Percentiles rank a stretch among this genome's conserved stretches.
Evolutionary conservation across 2,113 vertebrate species (phyloP).

Genomic region (Sceloporus tristichus): DNA sequence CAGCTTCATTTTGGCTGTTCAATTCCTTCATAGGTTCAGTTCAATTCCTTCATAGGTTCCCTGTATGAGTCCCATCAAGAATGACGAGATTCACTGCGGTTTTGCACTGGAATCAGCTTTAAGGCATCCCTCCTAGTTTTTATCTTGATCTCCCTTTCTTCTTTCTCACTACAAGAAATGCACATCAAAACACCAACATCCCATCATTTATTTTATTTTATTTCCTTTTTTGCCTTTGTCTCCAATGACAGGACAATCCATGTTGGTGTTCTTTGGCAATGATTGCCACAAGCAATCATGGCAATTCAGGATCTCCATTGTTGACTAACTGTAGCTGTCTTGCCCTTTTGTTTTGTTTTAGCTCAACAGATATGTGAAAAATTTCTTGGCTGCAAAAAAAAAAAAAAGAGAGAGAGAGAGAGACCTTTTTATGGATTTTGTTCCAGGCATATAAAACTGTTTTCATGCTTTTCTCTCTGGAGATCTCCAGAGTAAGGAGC

Average conservation of each 20-base stretch:
- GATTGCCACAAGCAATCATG: neutral
- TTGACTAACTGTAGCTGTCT: neutral
- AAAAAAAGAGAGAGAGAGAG: neutral
- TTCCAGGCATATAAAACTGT: neutral
- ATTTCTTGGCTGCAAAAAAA: neutral
- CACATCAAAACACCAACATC: neutral
- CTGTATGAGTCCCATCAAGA: neutral
- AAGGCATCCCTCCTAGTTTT: neutral
- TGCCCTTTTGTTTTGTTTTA: neutral
- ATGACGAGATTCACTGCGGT: neutral
- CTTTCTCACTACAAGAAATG: neutral
- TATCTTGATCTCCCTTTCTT: neutral
- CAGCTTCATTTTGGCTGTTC: too few species aligned
- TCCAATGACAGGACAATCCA: neutral
- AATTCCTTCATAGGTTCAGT: too few species aligned
- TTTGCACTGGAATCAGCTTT: neutral
- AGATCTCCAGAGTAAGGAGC: neutral
- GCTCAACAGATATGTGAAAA: neutral
- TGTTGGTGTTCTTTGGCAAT: neutral
- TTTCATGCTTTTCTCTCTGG: neutral
- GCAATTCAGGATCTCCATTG: neutral
- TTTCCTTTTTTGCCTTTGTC: neutral
- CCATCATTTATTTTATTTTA: too few species aligned
- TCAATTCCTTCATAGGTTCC: too few species aligned
- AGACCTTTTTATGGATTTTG: neutral